phyloP scores from a whole-genome alignment of 2,797 vertebrate species.

The Anabas testudineus region DNA sequence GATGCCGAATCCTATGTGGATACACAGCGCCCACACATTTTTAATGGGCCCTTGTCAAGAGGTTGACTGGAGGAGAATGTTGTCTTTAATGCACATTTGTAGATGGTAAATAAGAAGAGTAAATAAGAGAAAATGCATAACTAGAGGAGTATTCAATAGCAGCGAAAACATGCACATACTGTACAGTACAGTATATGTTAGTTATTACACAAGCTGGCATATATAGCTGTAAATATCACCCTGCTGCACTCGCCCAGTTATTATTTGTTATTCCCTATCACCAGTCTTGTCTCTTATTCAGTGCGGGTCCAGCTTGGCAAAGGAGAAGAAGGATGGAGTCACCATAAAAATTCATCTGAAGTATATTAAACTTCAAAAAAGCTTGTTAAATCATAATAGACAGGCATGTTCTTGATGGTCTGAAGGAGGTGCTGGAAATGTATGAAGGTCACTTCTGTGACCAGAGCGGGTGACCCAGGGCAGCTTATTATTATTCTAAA shows the following conservation, averaged over 20 bases:
- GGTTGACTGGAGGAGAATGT: slow-evolving; percentile 32
- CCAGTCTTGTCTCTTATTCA: not conserved
- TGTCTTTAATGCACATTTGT: slow-evolving; percentile 22
- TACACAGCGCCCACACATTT: slow-evolving; percentile 45
- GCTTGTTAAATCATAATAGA: slow-evolving; percentile 6
- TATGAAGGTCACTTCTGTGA: slow-evolving; percentile 30
- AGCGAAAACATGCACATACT: not conserved
- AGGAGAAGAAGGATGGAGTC: not conserved
- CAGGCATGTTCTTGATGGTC: slow-evolving; percentile 1
- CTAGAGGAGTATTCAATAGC: not conserved
- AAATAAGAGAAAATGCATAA: slow-evolving; percentile 25
- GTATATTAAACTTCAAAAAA: slow-evolving; percentile 6
- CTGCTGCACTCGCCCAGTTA: not conserved
- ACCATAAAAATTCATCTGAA: slow-evolving; percentile 4
- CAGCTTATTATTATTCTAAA: slow-evolving; percentile 17
- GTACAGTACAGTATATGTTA: not conserved
- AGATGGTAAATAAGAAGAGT: slow-evolving; percentile 22
- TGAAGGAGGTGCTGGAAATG: slow-evolving; percentile 7
- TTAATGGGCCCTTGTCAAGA: slow-evolving; percentile 54
- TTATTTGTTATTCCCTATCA: too few relatives aligned
- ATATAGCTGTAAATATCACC: not conserved
- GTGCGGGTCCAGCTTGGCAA: not conserved
- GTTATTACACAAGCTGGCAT: slow-evolving; percentile 7
- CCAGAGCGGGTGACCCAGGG: not conserved
- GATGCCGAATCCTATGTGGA: slow-evolving; percentile 26